Evolutionary conservation across 2,888 invertebrate genomes (phyloP), one percentile per base, ranked within the genome.

Genomic region (Timema podura): DNA sequence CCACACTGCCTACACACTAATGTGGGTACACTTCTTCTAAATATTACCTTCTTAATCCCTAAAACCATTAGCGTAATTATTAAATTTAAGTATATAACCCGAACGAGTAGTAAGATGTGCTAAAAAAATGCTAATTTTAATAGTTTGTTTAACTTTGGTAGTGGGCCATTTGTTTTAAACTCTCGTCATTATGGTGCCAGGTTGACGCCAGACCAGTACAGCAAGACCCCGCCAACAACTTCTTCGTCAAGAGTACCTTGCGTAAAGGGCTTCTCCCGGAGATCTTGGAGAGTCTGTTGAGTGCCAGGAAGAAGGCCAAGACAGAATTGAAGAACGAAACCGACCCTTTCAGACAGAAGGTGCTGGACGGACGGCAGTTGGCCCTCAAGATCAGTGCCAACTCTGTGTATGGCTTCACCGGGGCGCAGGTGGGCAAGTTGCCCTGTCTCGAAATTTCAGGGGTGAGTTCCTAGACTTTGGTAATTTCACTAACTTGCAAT

Each of bases 331-430:
- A 99, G 82, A 89, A 94, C 67, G 98, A 98, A 81, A 98, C 89
- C 47, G 98, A 99, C 85, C 95, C 96, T 0, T 92, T 98, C 75
- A 92, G 92, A 80, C 87, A 92, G 76, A 94, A 95, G 78, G 96
- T 98, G 5, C 84, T 98, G 73, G 98, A 98, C 85, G 99, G 99
- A 71, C 85, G 99, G 76, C 99, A 99, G 80, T 84, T 97, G 75
- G 99, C 99, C 65, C 84, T 99, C 76, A 99, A 99, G 85, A 96
- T 99, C 68, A 96, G 96, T 76, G 99, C 99, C 0, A 99, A 99
- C 84, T 99, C 99, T 15, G 99, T 99, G 0, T 99, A 99, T 82
- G 99, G 99, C 57, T 99, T 99, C 80, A 99, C 99, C 8, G 99
- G 99, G n/a, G 97, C 98, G 51, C 96, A 96, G 84, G 92, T 95